Conservation (phyloP, 2,797 vertebrate species). For the Enteromius fasciolatus region DNA sequence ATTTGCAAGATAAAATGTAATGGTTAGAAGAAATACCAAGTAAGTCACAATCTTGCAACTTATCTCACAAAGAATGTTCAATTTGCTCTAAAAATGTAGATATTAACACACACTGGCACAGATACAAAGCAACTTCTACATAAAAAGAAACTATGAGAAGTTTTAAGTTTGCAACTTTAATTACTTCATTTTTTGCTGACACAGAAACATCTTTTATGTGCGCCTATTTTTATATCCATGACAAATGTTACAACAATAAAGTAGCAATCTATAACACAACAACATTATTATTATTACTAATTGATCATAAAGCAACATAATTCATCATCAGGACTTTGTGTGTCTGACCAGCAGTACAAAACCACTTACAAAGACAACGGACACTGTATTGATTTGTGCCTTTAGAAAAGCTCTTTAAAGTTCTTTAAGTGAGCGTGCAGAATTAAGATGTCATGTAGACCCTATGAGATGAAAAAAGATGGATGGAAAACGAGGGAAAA, state of each 20-base stretch:
- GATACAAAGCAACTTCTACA: background rate
- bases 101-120: background rate
- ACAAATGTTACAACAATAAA: conserved; percentile 7
- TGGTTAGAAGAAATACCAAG: background rate
- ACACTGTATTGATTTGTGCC: conserved; percentile 30
- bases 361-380: conserved; percentile 29
- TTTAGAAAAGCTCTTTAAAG: conserved; percentile 33
- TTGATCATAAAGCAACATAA: conserved; percentile 7
- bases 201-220: background rate
- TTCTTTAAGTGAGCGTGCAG: conserved; percentile 21
- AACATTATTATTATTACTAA: conserved; percentile 15
- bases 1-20: background rate
- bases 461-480: background rate
- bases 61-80: background rate
- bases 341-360: conserved; percentile 7
- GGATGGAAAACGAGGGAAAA: background rate
- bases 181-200: background rate
- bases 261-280: background rate
- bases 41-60: background rate
- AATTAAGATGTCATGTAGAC: conserved; percentile 22
- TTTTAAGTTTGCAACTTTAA: background rate
- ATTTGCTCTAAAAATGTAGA: background rate
- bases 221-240: background rate
- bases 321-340: background rate
- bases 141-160: background rate